Base-by-base conservation (phyloP, 1,140 invertebrate species). In the Agraylea sexmaculata region DNA sequence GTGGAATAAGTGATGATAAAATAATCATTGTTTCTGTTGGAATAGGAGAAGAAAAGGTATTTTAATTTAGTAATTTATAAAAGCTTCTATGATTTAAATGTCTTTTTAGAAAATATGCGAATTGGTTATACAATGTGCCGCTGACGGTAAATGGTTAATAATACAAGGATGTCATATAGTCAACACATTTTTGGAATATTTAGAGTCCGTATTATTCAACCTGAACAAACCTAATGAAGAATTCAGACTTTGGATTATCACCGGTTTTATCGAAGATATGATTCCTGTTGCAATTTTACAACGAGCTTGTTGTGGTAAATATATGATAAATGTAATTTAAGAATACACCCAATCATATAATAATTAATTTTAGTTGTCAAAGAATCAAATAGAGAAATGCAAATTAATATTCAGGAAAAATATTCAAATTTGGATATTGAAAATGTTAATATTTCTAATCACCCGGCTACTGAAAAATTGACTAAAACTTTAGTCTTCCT, bases 211-310 rank as follows among this genome's bases (percentile, higher is more conserved):
- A 43, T 57, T 93, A 27, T 86, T 90, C 48, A 70, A 77, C 49
- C 71, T 87, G 37, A 72, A 63, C 29, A 80, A 79, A 50, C 83
- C 84, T 1, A 85, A 93, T 69, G 80, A 83, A 0, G 83, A 91
- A 57, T 93, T 92, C 59, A 65, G 89, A n/a, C 63, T 94, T 1
- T 94, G 88, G 88, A 61, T 94, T 18, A 92, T 87, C 1, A 92
- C 87, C 0, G 87, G 80, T 42, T 87, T 83, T 1, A 61, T 90
- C 0, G 85, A 90, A 78, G 80, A 83, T 84, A 51, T 19, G 17
- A 19, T 28, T 15, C 10, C 5, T n/a, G n/a, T n/a, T n/a, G n/a
- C n/a, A n/a, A n/a, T n/a, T n/a, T n/a, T n/a, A n/a, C n/a, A n/a
- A n/a, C n/a, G n/a, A n/a, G n/a, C n/a, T n/a, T n/a, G n/a, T n/a